A percentile compares a stretch with the other conserved stretches of the same genome.
phyloP scores from a whole-genome alignment of 2,113 vertebrate genomes.

The Gymnocephalus cernua region DNA sequence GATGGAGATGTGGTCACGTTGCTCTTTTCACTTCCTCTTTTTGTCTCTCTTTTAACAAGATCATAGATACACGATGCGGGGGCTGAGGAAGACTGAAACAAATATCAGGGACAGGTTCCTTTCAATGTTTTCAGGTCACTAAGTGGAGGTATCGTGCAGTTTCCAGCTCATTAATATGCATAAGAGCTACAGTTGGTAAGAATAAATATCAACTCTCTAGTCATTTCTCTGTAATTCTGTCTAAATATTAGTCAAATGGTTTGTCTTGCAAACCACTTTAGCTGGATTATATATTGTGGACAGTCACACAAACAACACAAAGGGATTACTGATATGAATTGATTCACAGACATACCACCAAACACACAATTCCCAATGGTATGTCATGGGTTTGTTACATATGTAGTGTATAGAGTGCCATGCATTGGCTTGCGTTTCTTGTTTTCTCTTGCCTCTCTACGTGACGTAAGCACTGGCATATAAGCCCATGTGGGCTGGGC shows the following conservation, averaged over 20 bases:
- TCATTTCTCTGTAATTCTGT: neutral
- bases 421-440: neutral
- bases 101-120: conserved; percentile 11
- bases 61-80: conserved; percentile 23
- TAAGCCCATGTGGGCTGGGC: neutral
- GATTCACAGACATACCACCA: neutral
- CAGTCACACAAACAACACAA: neutral
- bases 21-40: conserved; percentile 61
- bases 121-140: conserved; percentile 25
- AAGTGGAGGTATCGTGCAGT: conserved; percentile 30
- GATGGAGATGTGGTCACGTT: conserved; percentile 68
- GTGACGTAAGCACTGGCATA: neutral
- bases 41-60: conserved; percentile 61
- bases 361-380: neutral
- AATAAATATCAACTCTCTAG: conserved; percentile 10
- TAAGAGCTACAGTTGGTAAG: neutral
- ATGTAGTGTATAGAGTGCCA: neutral
- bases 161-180: conserved; percentile 48
- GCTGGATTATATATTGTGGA: neutral
- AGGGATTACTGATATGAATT: neutral
- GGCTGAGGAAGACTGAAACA: neutral
- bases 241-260: neutral
- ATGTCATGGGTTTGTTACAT: neutral
- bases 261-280: conserved; percentile 3
- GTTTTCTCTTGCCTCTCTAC: neutral